phyloP scores from a whole-genome alignment of 2,888 invertebrate genomes.

The Patella depressa region DNA sequence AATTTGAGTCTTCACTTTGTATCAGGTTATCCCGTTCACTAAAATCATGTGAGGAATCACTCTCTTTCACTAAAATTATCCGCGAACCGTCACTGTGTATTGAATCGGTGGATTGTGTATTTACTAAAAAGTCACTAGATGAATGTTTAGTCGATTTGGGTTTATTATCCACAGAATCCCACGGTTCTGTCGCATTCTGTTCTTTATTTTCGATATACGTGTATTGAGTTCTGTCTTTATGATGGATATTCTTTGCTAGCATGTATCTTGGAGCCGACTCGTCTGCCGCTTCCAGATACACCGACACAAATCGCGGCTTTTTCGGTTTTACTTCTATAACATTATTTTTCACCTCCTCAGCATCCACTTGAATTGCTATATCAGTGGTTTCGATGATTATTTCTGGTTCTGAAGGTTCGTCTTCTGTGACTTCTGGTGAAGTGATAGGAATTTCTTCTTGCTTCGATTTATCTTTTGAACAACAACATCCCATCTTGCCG shows the following conservation, averaged over 20 bases:
- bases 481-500: background rate
- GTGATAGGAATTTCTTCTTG: background rate
- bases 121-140: background rate
- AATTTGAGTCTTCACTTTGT: background rate
- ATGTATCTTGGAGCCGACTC: background rate
- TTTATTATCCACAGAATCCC: background rate
- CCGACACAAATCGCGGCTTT: background rate
- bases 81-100: background rate
- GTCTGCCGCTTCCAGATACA: background rate
- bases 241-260: background rate
- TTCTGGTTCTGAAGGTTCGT: background rate
- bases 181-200: background rate
- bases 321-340: background rate
- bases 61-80: background rate
- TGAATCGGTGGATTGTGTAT: background rate
- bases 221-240: background rate
- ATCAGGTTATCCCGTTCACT: background rate
- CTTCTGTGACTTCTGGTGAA: background rate
- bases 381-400: background rate
- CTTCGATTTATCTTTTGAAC: background rate
- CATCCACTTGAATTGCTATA: conserved; percentile 6
- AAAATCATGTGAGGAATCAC: background rate
- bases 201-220: background rate
- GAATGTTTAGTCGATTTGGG: background rate
- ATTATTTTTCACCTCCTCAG: background rate